phyloP scores from a whole-genome alignment of 2,113 vertebrate genomes.

The Daubentonia madagascariensis region DNA sequence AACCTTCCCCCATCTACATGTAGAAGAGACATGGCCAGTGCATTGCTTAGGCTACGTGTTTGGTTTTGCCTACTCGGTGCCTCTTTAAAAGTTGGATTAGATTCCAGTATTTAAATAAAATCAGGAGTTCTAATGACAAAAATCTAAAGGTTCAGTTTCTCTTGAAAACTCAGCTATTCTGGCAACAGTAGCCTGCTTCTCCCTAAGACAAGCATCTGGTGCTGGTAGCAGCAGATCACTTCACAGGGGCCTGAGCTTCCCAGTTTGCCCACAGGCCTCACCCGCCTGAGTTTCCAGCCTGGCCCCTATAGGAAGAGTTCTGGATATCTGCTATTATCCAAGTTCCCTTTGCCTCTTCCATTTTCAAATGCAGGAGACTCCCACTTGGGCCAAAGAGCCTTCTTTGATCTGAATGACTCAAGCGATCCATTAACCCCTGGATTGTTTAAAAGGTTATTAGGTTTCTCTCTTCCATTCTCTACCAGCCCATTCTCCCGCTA shows the following conservation, averaged over 20 bases:
- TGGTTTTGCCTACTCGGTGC: not conserved
- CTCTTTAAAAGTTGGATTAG: not conserved
- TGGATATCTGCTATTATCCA: not conserved
- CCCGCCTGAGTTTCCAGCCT: not conserved
- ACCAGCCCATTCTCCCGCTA: not conserved
- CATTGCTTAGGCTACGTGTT: not conserved
- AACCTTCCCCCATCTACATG: not conserved
- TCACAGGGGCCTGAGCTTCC: not conserved
- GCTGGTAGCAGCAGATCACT: not conserved
- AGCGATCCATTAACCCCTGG: slow-evolving; percentile 5
- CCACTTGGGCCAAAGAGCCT: not conserved
- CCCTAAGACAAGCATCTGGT: not conserved
- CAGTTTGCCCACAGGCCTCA: not conserved
- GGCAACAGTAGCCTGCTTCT: not conserved
- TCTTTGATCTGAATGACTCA: slow-evolving; percentile 50
- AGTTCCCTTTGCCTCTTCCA: not conserved
- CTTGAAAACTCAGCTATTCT: not conserved
- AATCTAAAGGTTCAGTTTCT: not conserved
- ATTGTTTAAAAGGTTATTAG: slow-evolving; percentile 48
- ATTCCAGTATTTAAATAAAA: not conserved
- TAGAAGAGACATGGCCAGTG: not conserved
- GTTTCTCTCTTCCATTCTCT: slow-evolving; percentile 33
- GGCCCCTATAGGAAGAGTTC: not conserved
- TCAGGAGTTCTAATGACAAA: not conserved
- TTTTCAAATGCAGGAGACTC: slow-evolving; percentile 22